Conservation (phyloP, 2,888 invertebrate genomes). For the Plagiodera versicolora region DNA sequence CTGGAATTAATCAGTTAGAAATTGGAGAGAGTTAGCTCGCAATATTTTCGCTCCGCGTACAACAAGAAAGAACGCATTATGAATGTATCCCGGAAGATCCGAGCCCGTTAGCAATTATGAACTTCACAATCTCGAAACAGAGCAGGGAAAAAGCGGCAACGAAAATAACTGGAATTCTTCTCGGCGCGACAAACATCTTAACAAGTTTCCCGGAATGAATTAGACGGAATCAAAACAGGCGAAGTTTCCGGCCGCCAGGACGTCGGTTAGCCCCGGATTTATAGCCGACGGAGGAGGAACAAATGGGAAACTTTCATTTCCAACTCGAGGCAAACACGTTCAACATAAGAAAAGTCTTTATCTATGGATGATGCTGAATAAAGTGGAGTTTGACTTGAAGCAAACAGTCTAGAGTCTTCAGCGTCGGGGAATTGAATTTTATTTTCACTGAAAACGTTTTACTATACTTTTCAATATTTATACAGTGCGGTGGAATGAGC, state of each 20-base stretch:
- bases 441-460: too few relatives aligned
- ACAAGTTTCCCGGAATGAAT: slow-evolving; percentile 6
- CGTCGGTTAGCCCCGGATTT: slow-evolving; percentile 1
- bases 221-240: slow-evolving; percentile 8
- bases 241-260: background rate
- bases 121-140: background rate
- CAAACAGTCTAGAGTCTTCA: background rate
- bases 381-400: slow-evolving; percentile 3
- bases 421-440: too few relatives aligned
- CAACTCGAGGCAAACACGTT: slow-evolving; percentile 9
- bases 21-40: too few relatives aligned
- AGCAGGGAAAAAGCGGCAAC: too few relatives aligned
- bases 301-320: slow-evolving; percentile 14
- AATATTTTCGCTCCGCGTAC: background rate
- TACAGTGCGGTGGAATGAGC: too few relatives aligned
- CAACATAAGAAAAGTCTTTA: slow-evolving; percentile 7
- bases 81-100: background rate
- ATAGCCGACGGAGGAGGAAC: slow-evolving; percentile 9
- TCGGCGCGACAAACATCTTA: background rate
- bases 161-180: background rate
- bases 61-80: background rate
- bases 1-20: too few relatives aligned
- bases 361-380: slow-evolving; percentile 3
- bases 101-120: background rate
- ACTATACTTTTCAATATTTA: too few relatives aligned